Conservation (phyloP, 2,797 vertebrate species). For the Hephaestus fuliginosus region DNA sequence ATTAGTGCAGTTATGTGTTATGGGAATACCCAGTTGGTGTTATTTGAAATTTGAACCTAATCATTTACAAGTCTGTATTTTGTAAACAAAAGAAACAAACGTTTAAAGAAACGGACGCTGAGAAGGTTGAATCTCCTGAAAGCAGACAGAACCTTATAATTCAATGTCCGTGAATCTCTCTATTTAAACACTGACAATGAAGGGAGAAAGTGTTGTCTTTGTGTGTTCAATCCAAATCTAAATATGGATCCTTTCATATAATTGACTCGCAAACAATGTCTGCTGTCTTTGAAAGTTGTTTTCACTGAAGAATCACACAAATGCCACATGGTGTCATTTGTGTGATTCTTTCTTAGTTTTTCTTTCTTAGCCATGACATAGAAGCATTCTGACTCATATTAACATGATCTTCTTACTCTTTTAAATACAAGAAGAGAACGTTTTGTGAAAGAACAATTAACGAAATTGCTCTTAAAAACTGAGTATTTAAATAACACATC, state of each 20-base stretch:
- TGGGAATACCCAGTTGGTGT: too few species aligned
- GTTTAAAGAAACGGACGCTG: neutral
- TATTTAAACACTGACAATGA: constrained; percentile 25
- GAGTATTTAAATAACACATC: neutral
- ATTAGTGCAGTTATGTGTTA: constrained; percentile 2
- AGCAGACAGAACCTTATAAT: neutral
- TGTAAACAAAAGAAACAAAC: constrained; percentile 4
- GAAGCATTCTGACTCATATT: neutral
- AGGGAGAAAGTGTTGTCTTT: constrained; percentile 28
- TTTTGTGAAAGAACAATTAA: neutral
- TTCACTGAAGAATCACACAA: constrained; percentile 14
- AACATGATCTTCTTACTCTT: neutral
- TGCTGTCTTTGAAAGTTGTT: constrained; percentile 19
- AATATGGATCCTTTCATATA: constrained; percentile 41
- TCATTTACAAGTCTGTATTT: neutral
- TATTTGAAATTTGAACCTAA: neutral
- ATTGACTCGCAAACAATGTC: constrained; percentile 23
- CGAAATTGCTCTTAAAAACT: neutral
- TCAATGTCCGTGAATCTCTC: constrained; percentile 29
- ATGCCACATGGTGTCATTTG: neutral
- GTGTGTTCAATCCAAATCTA: constrained; percentile 44
- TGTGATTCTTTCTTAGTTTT: neutral
- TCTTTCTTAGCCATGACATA: neutral
- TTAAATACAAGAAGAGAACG: neutral
- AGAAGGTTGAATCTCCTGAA: neutral